These are phyloP conservation scores for Monopterus albus DNA, from an alignment of 2,113 vertebrate species.

Conservation along the genomic window DNA sequence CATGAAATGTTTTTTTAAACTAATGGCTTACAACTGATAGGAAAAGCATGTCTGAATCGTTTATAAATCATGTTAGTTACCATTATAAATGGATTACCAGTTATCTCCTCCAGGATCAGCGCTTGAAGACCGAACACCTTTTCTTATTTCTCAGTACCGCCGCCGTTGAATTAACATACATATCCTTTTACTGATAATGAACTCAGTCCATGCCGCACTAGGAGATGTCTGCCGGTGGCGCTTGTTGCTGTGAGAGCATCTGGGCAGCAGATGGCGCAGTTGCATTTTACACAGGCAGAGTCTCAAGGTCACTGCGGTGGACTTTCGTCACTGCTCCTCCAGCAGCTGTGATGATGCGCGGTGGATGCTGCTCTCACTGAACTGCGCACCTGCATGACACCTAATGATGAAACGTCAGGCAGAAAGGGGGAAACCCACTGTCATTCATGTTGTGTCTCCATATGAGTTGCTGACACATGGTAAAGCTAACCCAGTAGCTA, in stretches of 20 bases:
- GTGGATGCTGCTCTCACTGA: constrained; percentile 35
- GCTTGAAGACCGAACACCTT: no score
- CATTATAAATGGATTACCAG: no score
- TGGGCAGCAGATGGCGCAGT: constrained; percentile 73
- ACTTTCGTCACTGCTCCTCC: constrained; percentile 31
- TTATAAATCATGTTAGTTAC: no score
- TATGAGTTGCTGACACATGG: not conserved
- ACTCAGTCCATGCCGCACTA: no score
- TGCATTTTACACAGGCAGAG: constrained; percentile 18
- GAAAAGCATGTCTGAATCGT: no score
- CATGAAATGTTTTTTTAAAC: no score
- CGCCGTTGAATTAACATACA: no score
- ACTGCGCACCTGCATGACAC: constrained; percentile 44
- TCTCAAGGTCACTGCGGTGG: constrained; percentile 73
- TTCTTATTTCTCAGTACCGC: no score
- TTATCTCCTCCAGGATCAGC: no score
- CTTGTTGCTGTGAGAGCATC: constrained; percentile 14
- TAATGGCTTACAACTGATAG: no score
- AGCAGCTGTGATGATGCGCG: constrained; percentile 16
- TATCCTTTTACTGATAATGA: not conserved
- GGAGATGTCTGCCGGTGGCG: no score
- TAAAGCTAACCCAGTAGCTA: no score
- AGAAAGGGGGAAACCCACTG: constrained; percentile 19
- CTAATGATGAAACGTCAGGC: not conserved
- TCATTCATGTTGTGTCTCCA: not conserved